Evolutionary conservation across 2,888 invertebrate genomes (phyloP), one percentile per base, ranked within the genome.

Genomic region (Ctena decussata): DNA sequence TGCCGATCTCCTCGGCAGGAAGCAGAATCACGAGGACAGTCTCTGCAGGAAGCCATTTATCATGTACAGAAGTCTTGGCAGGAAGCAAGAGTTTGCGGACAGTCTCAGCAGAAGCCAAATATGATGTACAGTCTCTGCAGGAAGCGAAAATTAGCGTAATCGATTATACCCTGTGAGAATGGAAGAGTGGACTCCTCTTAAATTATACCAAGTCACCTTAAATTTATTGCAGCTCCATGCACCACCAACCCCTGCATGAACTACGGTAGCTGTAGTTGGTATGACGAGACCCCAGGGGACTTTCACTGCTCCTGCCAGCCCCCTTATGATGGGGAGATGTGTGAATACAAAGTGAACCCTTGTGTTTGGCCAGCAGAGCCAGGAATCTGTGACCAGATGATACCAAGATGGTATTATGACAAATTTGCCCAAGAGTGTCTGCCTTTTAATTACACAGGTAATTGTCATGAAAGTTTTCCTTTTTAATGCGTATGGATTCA

Each of bases 391-490:
- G 88, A 90, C 71, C 88, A 91, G 75, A 88, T 87, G 39, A 88
- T 93, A 21, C 73, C 86, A 12, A 78, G 94, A 71, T 94, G 89
- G 75, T 94, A 92, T 85, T 94, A 93, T 86, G 94, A 94, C 79
- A 89, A 91, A 46, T 85, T 91, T 69, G 82, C 88, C n/a, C 93
- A 94, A 80, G 86, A 91, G 75, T 94, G 94, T 85, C 87, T 90
- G 53, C 90, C 91, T 30, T 94, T 94, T 74, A 93, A 92, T 78
- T 94, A 91, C 75, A 91, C 94, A 83, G 94, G 94, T 94, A 81
- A 73, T 82, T 27, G 5, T n/a, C n/a, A n/a, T n/a, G n/a, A n/a
- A n/a, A n/a, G 35, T 57, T 24, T 57, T 57, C 15, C 3, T 27
- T 27, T 27, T 24, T 57, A 41, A n/a, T n/a, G n/a, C n/a, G n/a